A percentile compares a stretch with the other conserved stretches of the same genome.
Conservation (phyloP, 2,888 invertebrate species). For the Cheilosia pagana region DNA sequence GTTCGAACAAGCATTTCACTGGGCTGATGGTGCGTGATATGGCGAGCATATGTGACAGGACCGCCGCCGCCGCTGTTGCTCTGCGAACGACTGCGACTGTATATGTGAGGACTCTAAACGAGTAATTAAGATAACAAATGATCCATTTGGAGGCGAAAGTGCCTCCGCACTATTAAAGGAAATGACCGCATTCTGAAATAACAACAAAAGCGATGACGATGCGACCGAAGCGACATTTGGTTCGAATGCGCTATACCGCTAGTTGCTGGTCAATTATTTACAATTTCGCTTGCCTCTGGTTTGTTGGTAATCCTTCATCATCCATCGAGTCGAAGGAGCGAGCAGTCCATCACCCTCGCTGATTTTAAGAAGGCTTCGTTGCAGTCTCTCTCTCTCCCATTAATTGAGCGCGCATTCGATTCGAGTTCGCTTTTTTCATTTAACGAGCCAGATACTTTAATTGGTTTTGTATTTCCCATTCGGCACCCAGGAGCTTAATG, state of each 20-base stretch:
- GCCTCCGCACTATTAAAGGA: slow-evolving; percentile 51
- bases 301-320: slow-evolving; percentile 45
- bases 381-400: background rate
- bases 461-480: slow-evolving; percentile 69
- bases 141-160: slow-evolving; percentile 43
- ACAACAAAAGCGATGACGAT: too few relatives aligned
- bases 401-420: slow-evolving; percentile 59
- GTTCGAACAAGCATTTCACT: slow-evolving; percentile 10
- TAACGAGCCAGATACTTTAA: slow-evolving; percentile 71
- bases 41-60: slow-evolving; percentile 26
- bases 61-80: background rate
- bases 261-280: slow-evolving; percentile 55
- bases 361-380: too few relatives aligned
- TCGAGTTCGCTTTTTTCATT: slow-evolving; percentile 29
- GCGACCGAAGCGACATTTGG: background rate
- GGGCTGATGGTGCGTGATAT: slow-evolving; percentile 56
- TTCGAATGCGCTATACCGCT: slow-evolving; percentile 10
- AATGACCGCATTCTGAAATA: slow-evolving; percentile 50
- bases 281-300: background rate
- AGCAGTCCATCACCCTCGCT: slow-evolving; percentile 2
- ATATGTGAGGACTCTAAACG: slow-evolving; percentile 34
- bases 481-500: slow-evolving; percentile 50
- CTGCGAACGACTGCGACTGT: background rate
- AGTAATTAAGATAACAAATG: slow-evolving; percentile 67
- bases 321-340: slow-evolving; percentile 37